Base-by-base conservation (phyloP, 2,113 vertebrate species). In the Lepus europaeus region DNA sequence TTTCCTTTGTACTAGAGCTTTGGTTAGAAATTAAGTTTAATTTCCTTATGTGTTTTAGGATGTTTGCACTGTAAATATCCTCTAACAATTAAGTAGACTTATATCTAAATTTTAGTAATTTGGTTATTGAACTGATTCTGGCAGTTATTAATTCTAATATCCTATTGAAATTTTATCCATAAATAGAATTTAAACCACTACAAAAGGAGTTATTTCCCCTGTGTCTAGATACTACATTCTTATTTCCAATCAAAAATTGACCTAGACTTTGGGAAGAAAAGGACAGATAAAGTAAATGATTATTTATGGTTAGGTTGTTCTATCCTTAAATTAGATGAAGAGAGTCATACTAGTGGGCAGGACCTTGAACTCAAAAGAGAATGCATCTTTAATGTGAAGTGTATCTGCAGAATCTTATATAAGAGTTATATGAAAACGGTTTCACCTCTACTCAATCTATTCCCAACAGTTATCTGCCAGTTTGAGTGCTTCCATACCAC, bases 391-490 rank as follows among this genome's bases (percentile, higher is more conserved):
- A 95, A 97, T 97, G 95, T 97, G 78, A 97, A 97, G 70, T 95
- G 70, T 91, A 83, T 92, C 97, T 94, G 97, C 98, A 97, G 90
- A 85, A 96, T 97, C 97, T 98, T 86, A 89, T 94, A 91, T 90
- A 96, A 95, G 29, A 97, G 96, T 95, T 97, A 96, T 93, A 84
- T 78, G 97, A 95, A 98, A 98, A 97, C 94, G 80, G 94, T 72
- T 87, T 97, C 89, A 92, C 96, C 95, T 97, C 83, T 96, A 94
- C 86, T 95, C 97, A 97, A 87, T 98, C 94, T 98, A 97, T 98
- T 98, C 97, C 97, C 97, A 96, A 49, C 93, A 96, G 97, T 95
- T 97, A 97, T 90, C 96, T 94, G 95, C 97, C 96, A 83, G 78
- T 98, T 96, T 97, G 96, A 98, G 96, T 96, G 95, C 95, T 96